Evolutionary conservation across 2,113 vertebrate genomes (phyloP), one percentile per base, ranked within the genome.

Genomic region (Brienomyrus longianalis): DNA sequence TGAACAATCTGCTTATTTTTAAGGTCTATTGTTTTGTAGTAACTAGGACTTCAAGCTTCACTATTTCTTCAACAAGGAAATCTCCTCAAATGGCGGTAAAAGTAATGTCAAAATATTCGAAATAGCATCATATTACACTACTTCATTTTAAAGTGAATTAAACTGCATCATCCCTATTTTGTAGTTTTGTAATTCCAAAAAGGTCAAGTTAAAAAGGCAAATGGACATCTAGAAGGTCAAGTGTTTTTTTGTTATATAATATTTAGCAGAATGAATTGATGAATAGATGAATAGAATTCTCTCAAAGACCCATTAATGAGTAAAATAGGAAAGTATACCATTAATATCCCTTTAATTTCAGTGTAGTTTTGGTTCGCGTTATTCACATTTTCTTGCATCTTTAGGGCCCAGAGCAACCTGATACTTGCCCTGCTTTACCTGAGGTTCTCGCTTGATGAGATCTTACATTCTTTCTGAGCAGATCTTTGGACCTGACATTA

Each of bases 141-240:
- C 31, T 70, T 77, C 4, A 84, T 56, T 89, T 83, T 83, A 56
- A 23, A 21, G 47, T 45, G 89, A 66, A 13, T 21, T 48, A 90
- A 90, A 90, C 5, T 66, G n/a, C 17, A 86, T 43, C 50, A 51
- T 43, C 15, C 39, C 23, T 62, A 27, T 31, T 51, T 74, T 66
- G 8, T 77, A n/a, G 7, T 80, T 27, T 43, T 27, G 48, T 43
- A 52, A 52, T 47, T 31, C 9, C 74, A 48, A 23, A 89, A 90
- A 87, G 27, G 89, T 90, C 89, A 90, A 10, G n/a, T 51, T 74
- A 19, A 47, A 90, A 90, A 80, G 89, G 66, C 21, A 52, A 90
- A 90, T 90, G 62, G 62, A 80, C 21, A 21, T 35, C 3, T 66
- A 88, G 35, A 62, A 88, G 87, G 54, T 88, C 59, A 88, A 87